Base-by-base conservation (phyloP, 2,797 vertebrate species). In the Cichlasoma orientale region DNA sequence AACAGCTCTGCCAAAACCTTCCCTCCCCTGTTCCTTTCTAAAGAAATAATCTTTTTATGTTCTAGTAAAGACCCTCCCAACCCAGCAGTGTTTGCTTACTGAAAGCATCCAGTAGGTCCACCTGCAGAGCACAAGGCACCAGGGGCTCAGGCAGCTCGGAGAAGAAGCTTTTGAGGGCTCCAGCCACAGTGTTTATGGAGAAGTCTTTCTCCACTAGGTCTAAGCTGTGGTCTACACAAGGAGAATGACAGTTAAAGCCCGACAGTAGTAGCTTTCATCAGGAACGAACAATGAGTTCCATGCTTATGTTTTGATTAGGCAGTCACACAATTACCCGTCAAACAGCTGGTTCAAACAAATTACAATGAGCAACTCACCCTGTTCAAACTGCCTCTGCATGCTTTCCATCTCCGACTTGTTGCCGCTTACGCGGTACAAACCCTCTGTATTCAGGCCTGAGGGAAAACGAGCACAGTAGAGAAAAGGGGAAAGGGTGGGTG, bases 381-480 rank as follows among this genome's bases (percentile, higher is more conserved):
- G 98, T 87, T 99, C 98, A 61, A 99, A 99, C 95, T 98, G 98
- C 52, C 96, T 96, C 91, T 99, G 98, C 92, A 99, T 95, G 86
- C 96, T 97, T 85, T 99, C 98, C 97, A 99, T 99, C 93, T 99
- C 98, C 0, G 98, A 97, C 90, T 99, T 99, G 95, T 99, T 99
- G 33, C 98, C 98, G 1, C 98, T 98, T 23, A 99, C 98, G 0
- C 98, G 95, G 72, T 99, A 99, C 87, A 99, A 97, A 41, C 98
- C 98, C 88, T 99, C 98, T 0, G 97, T 98, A 86, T 96, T 97
- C 92, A 99, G 90, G 38, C 98, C 98, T 99, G 93, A 7, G 69
- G 83, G 61, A 72, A 50, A 83, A 44, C 61, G 16, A 77, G 27
- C 2, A 16, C 31, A 85, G 57, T 58, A 72, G 70, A 85, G 77